Base-by-base conservation (phyloP, 1,140 invertebrate genomes). In the Sipha flava region DNA sequence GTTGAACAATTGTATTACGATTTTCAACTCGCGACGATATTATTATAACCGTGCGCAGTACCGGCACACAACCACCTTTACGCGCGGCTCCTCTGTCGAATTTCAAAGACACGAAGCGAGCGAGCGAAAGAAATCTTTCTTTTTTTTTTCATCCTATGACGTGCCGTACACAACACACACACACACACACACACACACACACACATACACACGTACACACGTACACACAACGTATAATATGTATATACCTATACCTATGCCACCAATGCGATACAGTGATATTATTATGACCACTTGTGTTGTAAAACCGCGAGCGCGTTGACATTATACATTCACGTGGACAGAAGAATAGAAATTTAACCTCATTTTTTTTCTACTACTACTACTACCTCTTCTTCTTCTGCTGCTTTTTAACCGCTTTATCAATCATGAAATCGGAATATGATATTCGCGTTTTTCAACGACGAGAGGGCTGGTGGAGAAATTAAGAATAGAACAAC, bases 301-400 rank as follows among this genome's bases (percentile, higher is more conserved):
- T 43, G 64, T 68, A 45, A 68, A 43, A 43, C 40, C 66, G 66
- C 66, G 47, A 40, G n/a, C n/a, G 45, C 45, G 62, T 66, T 68
- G 66, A 68, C 66, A 68, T 68, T 45, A 45, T 45, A 45, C 40
- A 26, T 68, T 45, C 40, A 43, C 66, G 29, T 45, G 26, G 66
- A 68, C 66, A 68, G 66, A 68, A 68, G 66, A 68, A 68, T 68
- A 68, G 66, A 68, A 68, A 68, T 68, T 68, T 68, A 68, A 68
- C 66, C 66, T 68, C 66, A 29, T 68, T 68, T 68, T 68, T 45
- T 66, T n/a, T 49, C n/a, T n/a, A 1, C n/a, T n/a, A n/a, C n/a
- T n/a, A n/a, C n/a, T n/a, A n/a, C n/a, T n/a, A n/a, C n/a, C n/a
- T n/a, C n/a, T n/a, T n/a, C n/a, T n/a, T n/a, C n/a, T n/a, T n/a